Base-by-base conservation (phyloP, 1,140 invertebrate species). In the Bradysia coprophila region DNA sequence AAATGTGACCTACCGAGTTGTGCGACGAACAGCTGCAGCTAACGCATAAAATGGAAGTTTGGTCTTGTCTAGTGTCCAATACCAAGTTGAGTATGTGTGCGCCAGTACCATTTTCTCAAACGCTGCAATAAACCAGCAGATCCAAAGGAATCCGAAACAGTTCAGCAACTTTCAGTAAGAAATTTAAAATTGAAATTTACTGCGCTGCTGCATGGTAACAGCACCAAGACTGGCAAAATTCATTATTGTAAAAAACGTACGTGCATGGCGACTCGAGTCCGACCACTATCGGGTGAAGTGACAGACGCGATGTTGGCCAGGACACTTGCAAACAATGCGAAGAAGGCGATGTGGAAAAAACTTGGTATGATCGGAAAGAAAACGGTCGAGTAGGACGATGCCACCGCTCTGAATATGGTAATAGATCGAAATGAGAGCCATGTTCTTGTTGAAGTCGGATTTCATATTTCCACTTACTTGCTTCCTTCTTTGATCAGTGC, bases 61-160 rank as follows among this genome's bases (percentile, higher is more conserved):
- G 16, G 67, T 65, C 51, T 87, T 86, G 16, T 79, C 66, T 47
- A 78, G 82, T 0, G 89, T 90, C 90, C 91, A 97, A 58, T 95
- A 97, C 80, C 92, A 95, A 0, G 80, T 80, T 18, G 90, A 74
- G 56, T 84, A 85, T 6, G 76, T 75, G 16, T 78, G 79, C 2
- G 91, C 87, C 24, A 96, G 57, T 23, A 88, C 81, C 78, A 95
- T 90, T 57, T 96, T 81, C 13, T 80, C 76, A 13, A 95, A 67
- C n/a, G 83, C 92, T 6, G 82, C 75, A n/a, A 92, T 71, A 57
- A 97, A 97, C 61, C 86, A 92, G 52, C 81, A 69, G 2, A 76
- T 53, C 93, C 93, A 98, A 49, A 95, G 81, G 45, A 89, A 76
- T 18, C 77, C 90, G 53, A 97, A 78, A 0, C 90, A 53, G 57